Conservation (phyloP, 2,113 vertebrate species). For the Amphiprion percula region DNA sequence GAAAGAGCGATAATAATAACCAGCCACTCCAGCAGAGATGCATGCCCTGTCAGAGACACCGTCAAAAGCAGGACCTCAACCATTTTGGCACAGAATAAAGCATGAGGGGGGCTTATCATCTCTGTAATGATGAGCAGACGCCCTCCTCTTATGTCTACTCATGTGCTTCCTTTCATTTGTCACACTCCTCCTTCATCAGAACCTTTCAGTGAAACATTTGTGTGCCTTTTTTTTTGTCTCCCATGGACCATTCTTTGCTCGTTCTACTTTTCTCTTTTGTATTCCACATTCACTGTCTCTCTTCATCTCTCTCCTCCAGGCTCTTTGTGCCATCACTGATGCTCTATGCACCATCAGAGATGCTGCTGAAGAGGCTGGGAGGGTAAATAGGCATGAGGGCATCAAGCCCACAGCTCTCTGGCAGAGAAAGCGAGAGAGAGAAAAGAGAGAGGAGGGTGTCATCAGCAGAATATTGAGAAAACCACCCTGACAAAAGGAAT, state of each 20-base stretch:
- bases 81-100: conserved; percentile 50
- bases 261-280: conserved; percentile 30
- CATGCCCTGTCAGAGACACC: conserved; percentile 43
- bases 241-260: conserved; percentile 25
- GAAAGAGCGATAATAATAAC: conserved; percentile 48
- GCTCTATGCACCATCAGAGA: conserved; percentile 56
- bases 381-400: conserved; percentile 70
- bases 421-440: background rate
- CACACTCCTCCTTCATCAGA: conserved; percentile 51
- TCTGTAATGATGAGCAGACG: conserved; percentile 39
- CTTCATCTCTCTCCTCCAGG: conserved; percentile 59
- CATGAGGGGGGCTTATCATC: conserved; percentile 48
- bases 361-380: conserved; percentile 61
- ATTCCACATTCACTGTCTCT: conserved; percentile 43
- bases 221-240: conserved; percentile 28
- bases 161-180: conserved; percentile 50
- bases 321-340: conserved; percentile 51
- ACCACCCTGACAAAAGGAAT: conserved; percentile 61
- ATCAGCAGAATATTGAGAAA: conserved; percentile 66
- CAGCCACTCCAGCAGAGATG: conserved; percentile 53
- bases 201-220: conserved; percentile 32
- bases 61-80: conserved; percentile 45
- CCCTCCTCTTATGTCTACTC: conserved; percentile 16
- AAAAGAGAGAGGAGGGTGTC: conserved; percentile 3
- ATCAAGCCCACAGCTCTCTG: conserved; percentile 50